phyloP scores from a whole-genome alignment of 2,113 vertebrate species.

The Chaenogobius annularis region DNA sequence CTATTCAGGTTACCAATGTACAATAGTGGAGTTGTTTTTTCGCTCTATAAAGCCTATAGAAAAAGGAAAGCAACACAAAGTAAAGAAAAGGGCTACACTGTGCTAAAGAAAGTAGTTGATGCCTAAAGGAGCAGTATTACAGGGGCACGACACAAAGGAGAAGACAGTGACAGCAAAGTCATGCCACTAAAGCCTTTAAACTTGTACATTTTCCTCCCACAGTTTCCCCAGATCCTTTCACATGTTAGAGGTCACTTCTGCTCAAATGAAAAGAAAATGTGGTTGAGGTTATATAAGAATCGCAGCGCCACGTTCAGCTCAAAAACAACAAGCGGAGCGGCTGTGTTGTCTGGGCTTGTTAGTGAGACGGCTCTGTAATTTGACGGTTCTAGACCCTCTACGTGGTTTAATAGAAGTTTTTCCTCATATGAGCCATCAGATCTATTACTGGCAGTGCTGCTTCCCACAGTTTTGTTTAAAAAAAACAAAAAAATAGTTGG shows the following conservation, averaged over 20 bases:
- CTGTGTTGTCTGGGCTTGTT: constrained; percentile 50
- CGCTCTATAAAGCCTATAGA: background rate
- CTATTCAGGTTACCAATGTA: background rate
- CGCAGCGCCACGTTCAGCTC: background rate
- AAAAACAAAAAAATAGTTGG: background rate
- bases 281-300: constrained; percentile 20
- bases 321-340: constrained; percentile 19
- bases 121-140: constrained; percentile 25
- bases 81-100: background rate
- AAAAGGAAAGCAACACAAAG: background rate
- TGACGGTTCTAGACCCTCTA: constrained; percentile 18
- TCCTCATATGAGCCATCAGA: constrained; percentile 30
- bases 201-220: background rate
- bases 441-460: constrained; percentile 35
- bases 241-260: constrained; percentile 11
- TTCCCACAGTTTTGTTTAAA: background rate
- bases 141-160: constrained; percentile 13
- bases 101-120: constrained; percentile 14
- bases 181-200: constrained; percentile 4
- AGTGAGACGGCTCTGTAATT: constrained; percentile 35
- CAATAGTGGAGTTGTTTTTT: background rate
- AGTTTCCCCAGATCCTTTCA: constrained; percentile 13
- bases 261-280: constrained; percentile 25
- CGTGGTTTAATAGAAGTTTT: constrained; percentile 45
- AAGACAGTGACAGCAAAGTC: constrained; percentile 10